Conservation (phyloP, 2,113 vertebrate genomes). For the Perca fluviatilis region DNA sequence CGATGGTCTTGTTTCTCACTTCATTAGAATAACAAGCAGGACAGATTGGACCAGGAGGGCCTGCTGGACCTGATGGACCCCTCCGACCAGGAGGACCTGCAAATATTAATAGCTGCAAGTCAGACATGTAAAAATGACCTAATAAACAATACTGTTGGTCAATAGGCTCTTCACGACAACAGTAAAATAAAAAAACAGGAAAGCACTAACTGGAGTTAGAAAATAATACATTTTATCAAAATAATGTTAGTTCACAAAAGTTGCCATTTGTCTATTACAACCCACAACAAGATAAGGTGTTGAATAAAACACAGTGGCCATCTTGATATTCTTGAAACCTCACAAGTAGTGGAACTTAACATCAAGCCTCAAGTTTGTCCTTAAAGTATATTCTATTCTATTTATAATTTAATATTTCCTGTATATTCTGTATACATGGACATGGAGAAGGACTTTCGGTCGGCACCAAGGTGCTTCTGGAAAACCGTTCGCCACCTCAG, state of each 20-base stretch:
- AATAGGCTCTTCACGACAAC: neutral
- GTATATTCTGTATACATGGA: no score
- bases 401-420: no score
- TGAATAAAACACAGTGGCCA: no score
- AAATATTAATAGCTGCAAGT: conserved; percentile 23
- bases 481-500: no score
- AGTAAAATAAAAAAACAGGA: neutral
- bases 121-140: neutral
- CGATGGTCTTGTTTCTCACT: conserved; percentile 67
- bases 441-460: no score
- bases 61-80: conserved; percentile 78
- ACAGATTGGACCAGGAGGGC: conserved; percentile 70
- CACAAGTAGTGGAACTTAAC: no score
- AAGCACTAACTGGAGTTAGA: no score
- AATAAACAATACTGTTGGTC: neutral
- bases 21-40: conserved; percentile 40
- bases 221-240: no score
- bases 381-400: no score
- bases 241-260: neutral
- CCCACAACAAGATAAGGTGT: neutral
- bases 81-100: conserved; percentile 76
- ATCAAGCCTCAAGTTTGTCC: no score
- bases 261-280: neutral
- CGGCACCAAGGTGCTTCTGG: no score
- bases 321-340: no score